Conservation (phyloP, 2,888 invertebrate species). For the Thumatha senex region DNA sequence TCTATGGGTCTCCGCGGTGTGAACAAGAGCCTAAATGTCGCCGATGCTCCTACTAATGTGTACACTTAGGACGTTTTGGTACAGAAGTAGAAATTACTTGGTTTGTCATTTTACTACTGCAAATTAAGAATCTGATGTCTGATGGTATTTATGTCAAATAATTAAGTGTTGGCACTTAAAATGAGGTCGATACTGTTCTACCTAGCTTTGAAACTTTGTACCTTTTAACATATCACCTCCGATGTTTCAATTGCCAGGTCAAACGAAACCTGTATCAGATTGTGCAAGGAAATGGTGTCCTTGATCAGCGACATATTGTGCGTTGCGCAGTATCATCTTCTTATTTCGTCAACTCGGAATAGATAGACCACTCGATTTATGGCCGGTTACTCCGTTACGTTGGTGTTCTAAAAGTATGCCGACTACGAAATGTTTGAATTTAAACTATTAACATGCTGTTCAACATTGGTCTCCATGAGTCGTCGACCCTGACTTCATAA, state of each 20-base stretch:
- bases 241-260: slow-evolving; percentile 30
- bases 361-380: slow-evolving; percentile 11
- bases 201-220: background rate
- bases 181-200: slow-evolving; percentile 39
- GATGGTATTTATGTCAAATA: slow-evolving; percentile 59
- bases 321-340: slow-evolving; percentile 26
- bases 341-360: slow-evolving; percentile 24
- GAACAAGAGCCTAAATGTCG: slow-evolving; percentile 20
- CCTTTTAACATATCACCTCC: background rate
- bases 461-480: background rate
- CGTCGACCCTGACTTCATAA: background rate
- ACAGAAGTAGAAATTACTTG: slow-evolving; percentile 53
- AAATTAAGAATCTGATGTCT: slow-evolving; percentile 67
- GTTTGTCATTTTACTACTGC: slow-evolving; percentile 66
- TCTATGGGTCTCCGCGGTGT: slow-evolving; percentile 50
- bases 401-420: slow-evolving; percentile 17
- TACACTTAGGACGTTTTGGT: slow-evolving; percentile 52
- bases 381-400: slow-evolving; percentile 11
- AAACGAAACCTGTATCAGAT: slow-evolving; percentile 36
- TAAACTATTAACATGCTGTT: slow-evolving; percentile 11
- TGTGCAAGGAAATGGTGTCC: slow-evolving; percentile 34
- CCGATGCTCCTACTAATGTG: slow-evolving; percentile 18
- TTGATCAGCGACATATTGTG: slow-evolving; percentile 23
- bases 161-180: slow-evolving; percentile 56
- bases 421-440: slow-evolving; percentile 12